A percentile compares a stretch with the other conserved stretches of the same genome.
phyloP scores from a whole-genome alignment of 2,888 invertebrate genomes.

The Chironomus tentans region DNA sequence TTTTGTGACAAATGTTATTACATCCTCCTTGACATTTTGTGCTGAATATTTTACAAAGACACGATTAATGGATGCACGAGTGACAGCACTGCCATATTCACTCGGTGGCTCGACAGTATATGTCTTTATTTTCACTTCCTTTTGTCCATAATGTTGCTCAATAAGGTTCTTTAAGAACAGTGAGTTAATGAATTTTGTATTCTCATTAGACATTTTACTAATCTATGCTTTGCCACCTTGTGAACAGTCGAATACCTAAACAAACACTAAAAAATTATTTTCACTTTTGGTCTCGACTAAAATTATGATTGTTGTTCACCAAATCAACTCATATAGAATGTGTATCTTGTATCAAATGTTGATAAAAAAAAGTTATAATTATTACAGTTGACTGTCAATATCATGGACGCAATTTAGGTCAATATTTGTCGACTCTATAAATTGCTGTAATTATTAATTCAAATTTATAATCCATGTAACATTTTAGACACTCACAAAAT shows the following conservation, averaged over 20 bases:
- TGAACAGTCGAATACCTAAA: neutral
- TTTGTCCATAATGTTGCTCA: conserved; percentile 26
- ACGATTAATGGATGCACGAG: conserved; percentile 18
- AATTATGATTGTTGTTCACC: no score
- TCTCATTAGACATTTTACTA: conserved; percentile 20
- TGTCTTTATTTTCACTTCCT: conserved; percentile 27
- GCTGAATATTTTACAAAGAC: conserved; percentile 27
- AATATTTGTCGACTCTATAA: no score
- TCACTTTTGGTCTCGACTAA: neutral
- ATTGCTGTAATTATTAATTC: no score
- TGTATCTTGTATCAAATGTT: neutral
- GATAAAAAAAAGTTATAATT: neutral
- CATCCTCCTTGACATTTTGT: conserved; percentile 14
- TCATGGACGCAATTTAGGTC: no score
- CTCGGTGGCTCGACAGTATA: conserved; percentile 26
- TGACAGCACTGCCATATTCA: conserved; percentile 2
- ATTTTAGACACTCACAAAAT: no score
- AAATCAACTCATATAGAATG: neutral
- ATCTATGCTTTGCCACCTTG: neutral
- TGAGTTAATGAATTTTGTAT: conserved; percentile 29
- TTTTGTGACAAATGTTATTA: conserved; percentile 25
- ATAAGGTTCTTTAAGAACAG: conserved; percentile 28
- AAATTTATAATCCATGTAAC: no score
- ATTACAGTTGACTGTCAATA: neutral
- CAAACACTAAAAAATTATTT: conserved; percentile 2